Evolutionary conservation across 2,113 vertebrate species (phyloP), one percentile per base, ranked within the genome.

Genomic region (Phylloscopus trochilus): DNA sequence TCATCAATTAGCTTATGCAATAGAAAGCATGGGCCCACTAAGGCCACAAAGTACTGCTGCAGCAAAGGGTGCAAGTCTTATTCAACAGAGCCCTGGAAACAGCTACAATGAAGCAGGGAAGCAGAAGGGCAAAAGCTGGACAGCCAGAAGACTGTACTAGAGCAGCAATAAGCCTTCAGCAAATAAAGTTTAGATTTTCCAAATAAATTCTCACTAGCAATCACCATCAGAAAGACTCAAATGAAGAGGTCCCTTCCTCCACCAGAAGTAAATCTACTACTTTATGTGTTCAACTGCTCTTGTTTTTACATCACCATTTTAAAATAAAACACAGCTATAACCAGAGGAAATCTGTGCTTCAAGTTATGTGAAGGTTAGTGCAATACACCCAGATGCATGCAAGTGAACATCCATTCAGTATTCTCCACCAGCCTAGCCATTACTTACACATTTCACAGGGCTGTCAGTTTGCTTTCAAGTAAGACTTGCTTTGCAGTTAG

Each of bases 401-500:
- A 98, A 97, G 97, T 97, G 96, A 97, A 95, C 95, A 96, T 98
- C 98, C 98, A 98, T 98, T 98, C 98, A 98, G 98, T 97, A 98
- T 98, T 98, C 97, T 98, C 98, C 97, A 98, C 97, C 97, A 97
- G 97, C 98, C 97, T 93, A 74, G 89, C 72, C 39, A 75, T 47
- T 69, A 72, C 90, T 95, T 90, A 93, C 75, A 82, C 67, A 84
- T 92, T 88, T 90, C 75, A 89, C 58, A 95, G 95, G 95, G 96
- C 92, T 91, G 86, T 56, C 94, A 92, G 96, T 92, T 93, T 58
- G 94, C 94, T 95, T 95, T 96, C 67, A 87, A 59, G 68, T 43
- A 95, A 90, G 82, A 91, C 89, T 95, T 97, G 95, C 73, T 96
- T 96, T 95, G 96, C 97, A 97, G 96, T 97, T 98, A 98, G 97